Evolutionary conservation across 2,113 vertebrate genomes (phyloP).

Genomic region (sheep (Ovis aries)): DNA sequence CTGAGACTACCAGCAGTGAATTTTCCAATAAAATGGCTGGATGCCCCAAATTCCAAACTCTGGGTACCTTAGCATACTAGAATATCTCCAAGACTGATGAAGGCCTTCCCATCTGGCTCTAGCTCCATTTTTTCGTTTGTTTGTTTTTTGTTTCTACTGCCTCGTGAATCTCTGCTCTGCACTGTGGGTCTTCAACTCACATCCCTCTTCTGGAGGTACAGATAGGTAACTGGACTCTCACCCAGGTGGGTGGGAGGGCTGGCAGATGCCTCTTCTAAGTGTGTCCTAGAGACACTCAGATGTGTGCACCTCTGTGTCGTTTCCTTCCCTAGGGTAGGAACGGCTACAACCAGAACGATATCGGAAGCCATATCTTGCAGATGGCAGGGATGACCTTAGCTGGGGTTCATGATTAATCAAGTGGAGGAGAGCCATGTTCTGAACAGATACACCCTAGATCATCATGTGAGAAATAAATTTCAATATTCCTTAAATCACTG

Average conservation of each 20-base stretch:
- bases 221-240: background rate
- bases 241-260: background rate
- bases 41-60: background rate
- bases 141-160: background rate
- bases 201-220: background rate
- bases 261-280: background rate
- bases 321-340: background rate
- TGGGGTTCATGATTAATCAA: background rate
- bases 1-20: background rate
- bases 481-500: background rate
- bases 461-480: background rate
- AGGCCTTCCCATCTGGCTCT: background rate
- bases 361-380: background rate
- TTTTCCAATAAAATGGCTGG: background rate
- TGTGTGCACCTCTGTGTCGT: background rate
- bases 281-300: no score
- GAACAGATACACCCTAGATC: background rate
- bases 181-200: background rate
- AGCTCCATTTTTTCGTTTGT: background rate
- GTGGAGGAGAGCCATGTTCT: background rate
- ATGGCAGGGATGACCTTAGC: background rate
- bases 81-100: background rate
- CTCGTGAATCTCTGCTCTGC: background rate
- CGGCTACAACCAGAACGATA: background rate
- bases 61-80: background rate